Conservation (phyloP, 2,113 vertebrate species). For the Coptodon rendalli region DNA sequence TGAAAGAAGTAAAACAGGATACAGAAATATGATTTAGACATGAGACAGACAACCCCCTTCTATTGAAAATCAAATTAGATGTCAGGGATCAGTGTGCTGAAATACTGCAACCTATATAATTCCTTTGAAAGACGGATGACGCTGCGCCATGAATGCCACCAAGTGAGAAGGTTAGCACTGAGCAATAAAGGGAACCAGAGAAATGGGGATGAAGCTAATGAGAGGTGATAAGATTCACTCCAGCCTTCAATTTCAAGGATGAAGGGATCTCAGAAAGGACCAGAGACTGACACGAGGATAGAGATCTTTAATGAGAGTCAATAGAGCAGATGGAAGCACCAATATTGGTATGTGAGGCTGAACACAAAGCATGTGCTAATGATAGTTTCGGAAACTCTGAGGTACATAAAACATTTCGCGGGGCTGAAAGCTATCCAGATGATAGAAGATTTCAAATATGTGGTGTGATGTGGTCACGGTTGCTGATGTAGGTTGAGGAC, state of each 20-base stretch:
- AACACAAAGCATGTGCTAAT: slow-evolving; percentile 30
- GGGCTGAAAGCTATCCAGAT: neutral
- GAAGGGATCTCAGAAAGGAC: slow-evolving; percentile 48
- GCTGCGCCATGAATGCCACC: slow-evolving; percentile 27
- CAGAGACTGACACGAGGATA: slow-evolving; percentile 23
- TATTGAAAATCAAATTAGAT: slow-evolving; percentile 48
- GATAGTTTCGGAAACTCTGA: neutral
- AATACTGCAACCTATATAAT: slow-evolving; percentile 42
- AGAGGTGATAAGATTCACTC: slow-evolving; percentile 70
- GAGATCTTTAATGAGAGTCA: slow-evolving; percentile 58
- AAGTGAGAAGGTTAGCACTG: slow-evolving; percentile 66
- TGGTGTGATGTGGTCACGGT: neutral
- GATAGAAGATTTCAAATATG: neutral
- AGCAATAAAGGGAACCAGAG: slow-evolving; percentile 54
- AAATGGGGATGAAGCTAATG: slow-evolving; percentile 69
- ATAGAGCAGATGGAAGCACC: slow-evolving; percentile 37
- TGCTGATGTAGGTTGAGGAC: slow-evolving; percentile 3
- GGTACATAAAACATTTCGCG: neutral
- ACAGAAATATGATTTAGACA: neutral
- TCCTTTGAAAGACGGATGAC: slow-evolving; percentile 40
- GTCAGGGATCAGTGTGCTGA: slow-evolving; percentile 53
- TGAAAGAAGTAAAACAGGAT: neutral
- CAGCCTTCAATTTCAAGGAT: slow-evolving; percentile 71
- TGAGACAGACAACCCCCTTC: slow-evolving; percentile 22
- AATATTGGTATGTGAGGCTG: slow-evolving; percentile 24